Percentiles rank a stretch among this genome's conserved stretches.
These are phyloP conservation scores for Struthidea cinerea DNA, from an alignment of 2,113 vertebrate species.

Conservation along the genomic window DNA sequence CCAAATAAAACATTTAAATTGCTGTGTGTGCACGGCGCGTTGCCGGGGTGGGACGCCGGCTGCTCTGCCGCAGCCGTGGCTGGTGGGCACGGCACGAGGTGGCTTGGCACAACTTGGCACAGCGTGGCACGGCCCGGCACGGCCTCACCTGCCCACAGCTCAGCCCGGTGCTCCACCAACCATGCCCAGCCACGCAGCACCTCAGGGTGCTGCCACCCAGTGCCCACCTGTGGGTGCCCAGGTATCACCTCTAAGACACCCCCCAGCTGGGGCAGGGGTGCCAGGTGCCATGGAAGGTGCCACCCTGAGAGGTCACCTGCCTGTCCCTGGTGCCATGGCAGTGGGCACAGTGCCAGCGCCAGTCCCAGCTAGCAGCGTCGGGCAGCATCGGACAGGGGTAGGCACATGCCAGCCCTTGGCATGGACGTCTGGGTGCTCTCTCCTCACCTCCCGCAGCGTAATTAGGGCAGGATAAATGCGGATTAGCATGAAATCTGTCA, in stretches of 20 bases:
- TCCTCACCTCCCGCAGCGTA: neutral
- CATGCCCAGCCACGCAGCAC: too few species aligned
- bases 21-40: constrained; percentile 20
- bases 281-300: neutral
- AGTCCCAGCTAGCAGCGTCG: neutral
- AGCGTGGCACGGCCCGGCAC: neutral
- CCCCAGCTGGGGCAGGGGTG: neutral
- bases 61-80: neutral
- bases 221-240: neutral
- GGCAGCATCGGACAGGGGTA: neutral
- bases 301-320: neutral
- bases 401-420: neutral
- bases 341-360: neutral
- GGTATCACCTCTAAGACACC: neutral
- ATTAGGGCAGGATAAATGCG: constrained; percentile 47
- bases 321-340: neutral
- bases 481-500: constrained; percentile 43
- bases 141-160: neutral
- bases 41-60: neutral
- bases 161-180: neutral
- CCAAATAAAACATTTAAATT: constrained; percentile 62
- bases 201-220: neutral
- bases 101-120: neutral
- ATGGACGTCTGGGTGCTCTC: rapidly evolving
- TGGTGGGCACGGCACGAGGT: neutral